A percentile compares a stretch with the other conserved stretches of the same genome.
These are phyloP conservation scores for Ctenosaura bakeri DNA, from an alignment of 2,797 vertebrate genomes.

Conservation along the genomic window DNA sequence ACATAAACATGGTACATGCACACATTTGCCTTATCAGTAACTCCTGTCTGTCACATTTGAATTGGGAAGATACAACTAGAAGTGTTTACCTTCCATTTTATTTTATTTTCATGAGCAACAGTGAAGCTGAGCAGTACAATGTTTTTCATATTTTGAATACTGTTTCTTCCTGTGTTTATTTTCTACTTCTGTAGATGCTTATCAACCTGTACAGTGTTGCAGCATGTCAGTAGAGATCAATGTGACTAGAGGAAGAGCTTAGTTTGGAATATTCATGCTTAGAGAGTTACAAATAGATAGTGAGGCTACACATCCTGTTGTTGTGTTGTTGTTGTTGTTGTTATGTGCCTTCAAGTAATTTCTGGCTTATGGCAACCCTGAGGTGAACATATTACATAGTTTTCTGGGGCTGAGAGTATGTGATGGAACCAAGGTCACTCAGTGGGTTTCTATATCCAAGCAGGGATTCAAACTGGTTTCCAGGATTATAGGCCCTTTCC, in stretches of 20 bases:
- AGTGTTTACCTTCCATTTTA: conserved; percentile 5
- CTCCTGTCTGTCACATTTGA: background rate
- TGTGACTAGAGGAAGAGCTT: background rate
- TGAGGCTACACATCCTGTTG: background rate
- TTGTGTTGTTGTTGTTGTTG: background rate
- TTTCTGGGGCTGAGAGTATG: no score
- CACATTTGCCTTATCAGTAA: conserved; percentile 19
- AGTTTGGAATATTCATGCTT: background rate
- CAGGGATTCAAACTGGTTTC: no score
- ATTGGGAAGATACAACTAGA: conserved; percentile 13
- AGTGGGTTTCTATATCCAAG: no score
- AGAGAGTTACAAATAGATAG: background rate
- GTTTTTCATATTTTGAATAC: background rate
- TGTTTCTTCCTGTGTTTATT: conserved; percentile 3
- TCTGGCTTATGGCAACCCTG: no score
- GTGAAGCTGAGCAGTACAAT: background rate
- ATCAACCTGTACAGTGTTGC: background rate
- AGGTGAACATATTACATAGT: no score
- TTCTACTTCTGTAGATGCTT: background rate
- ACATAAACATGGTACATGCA: background rate
- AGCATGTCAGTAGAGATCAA: no score
- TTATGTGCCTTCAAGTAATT: no score
- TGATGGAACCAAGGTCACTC: no score
- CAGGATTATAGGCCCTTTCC: no score
- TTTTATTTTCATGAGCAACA: background rate